A percentile compares a stretch with the other conserved stretches of the same genome.
Evolutionary conservation across 2,888 invertebrate genomes (phyloP).

Genomic region (Xanthia icteritia): DNA sequence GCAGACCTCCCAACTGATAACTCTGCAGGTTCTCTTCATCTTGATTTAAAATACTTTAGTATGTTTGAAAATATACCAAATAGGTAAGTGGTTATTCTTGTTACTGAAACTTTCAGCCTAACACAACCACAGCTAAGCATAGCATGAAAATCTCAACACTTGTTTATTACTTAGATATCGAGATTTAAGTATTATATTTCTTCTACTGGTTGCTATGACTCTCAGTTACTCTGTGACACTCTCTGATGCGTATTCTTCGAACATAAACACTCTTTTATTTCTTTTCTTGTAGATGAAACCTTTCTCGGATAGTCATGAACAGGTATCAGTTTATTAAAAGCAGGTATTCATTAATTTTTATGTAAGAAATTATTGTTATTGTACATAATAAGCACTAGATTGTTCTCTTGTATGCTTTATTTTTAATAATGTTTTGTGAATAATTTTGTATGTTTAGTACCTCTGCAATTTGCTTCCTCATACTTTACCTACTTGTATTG

Average conservation of each 20-base stretch:
- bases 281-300: constrained; percentile 90
- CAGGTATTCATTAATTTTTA: constrained; percentile 83
- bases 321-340: constrained; percentile 84
- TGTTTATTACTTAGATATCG: constrained; percentile 8
- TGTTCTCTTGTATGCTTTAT: constrained; percentile 68
- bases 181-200: constrained; percentile 18
- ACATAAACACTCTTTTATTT: constrained; percentile 76
- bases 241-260: constrained; percentile 54
- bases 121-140: constrained; percentile 42
- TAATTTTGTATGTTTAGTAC: constrained; percentile 59
- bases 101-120: constrained; percentile 33
- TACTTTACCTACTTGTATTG: constrained; percentile 53
- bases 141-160: constrained; percentile 38
- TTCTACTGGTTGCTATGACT: constrained; percentile 34
- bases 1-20: constrained; percentile 4
- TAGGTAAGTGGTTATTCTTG: constrained; percentile 34
- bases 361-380: constrained; percentile 73
- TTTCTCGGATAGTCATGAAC: constrained; percentile 90
- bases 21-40: not conserved
- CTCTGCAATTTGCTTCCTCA: constrained; percentile 72
- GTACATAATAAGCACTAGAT: constrained; percentile 73
- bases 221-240: constrained; percentile 39
- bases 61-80: not conserved
- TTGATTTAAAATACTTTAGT: not conserved
- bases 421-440: constrained; percentile 61